A percentile compares a stretch with the other conserved stretches of the same genome.
Conservation (phyloP, 1,140 invertebrate genomes). For the Ooceraea biroi region DNA sequence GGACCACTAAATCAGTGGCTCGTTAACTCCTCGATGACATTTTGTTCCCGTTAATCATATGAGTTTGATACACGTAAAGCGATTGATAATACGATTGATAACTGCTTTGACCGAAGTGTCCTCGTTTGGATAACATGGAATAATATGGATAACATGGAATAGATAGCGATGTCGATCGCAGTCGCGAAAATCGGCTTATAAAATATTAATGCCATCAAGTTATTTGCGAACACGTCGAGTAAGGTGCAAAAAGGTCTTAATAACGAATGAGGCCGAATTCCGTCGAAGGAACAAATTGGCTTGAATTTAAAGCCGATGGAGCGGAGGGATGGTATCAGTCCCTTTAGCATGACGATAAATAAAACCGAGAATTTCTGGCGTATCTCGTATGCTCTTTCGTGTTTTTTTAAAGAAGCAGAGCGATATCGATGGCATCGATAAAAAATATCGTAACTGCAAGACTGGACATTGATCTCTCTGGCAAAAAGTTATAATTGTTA, state of each 20-base stretch:
- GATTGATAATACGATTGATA: slow-evolving; percentile 26
- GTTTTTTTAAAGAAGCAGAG: neutral
- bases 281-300: slow-evolving; percentile 28
- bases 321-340: neutral
- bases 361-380: neutral
- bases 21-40: slow-evolving; percentile 25
- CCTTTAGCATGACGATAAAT: slow-evolving; percentile 26
- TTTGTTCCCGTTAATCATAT: slow-evolving; percentile 8
- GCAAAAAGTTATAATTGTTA: neutral
- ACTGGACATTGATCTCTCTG: neutral
- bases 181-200: neutral
- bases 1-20: slow-evolving; percentile 12
- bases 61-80: slow-evolving; percentile 52
- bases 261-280: slow-evolving; percentile 38
- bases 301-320: slow-evolving; percentile 43
- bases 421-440: neutral
- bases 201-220: neutral
- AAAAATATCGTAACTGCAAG: neutral
- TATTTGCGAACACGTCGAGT: neutral
- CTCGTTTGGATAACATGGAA: slow-evolving; percentile 10
- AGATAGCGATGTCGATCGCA: neutral
- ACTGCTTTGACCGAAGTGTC: neutral
- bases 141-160: slow-evolving; percentile 20
- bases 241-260: slow-evolving; percentile 5
- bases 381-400: neutral